These are phyloP conservation scores for Arrhamphus sclerolepis DNA, from an alignment of 2,797 vertebrate genomes.

Conservation along the genomic window DNA sequence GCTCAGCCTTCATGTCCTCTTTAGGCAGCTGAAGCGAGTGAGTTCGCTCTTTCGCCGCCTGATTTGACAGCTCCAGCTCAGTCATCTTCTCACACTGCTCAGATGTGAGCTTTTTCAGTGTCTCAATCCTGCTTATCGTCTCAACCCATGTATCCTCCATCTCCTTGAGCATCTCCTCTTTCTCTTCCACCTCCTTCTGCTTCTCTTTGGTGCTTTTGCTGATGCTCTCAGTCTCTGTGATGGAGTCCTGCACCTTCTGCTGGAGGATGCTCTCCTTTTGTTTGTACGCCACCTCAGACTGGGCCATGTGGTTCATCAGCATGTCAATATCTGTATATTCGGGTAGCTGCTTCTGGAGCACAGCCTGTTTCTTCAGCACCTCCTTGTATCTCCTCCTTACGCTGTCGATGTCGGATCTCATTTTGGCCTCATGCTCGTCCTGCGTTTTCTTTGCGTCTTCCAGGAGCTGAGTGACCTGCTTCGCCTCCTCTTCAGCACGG, in stretches of 20 bases:
- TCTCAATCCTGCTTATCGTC: constrained; percentile 29
- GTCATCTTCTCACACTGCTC: constrained; percentile 39
- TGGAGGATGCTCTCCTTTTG: constrained; percentile 18
- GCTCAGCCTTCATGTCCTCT: constrained; percentile 50
- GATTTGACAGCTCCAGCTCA: constrained; percentile 43
- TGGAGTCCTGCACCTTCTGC: constrained; percentile 35
- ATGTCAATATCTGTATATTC: constrained; percentile 16
- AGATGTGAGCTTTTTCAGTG: constrained; percentile 3
- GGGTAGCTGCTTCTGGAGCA: constrained; percentile 39
- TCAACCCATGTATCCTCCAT: constrained; percentile 46
- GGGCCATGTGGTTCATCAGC: constrained; percentile 31
- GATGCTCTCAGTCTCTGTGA: constrained; percentile 28
- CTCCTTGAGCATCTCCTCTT: constrained; percentile 50
- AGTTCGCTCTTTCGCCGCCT: constrained; percentile 39
- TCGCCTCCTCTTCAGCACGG: constrained; percentile 47
- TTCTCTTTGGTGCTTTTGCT: constrained; percentile 37
- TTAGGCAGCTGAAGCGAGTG: constrained; percentile 48
- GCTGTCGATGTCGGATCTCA: constrained; percentile 32
- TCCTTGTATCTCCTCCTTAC: constrained; percentile 42
- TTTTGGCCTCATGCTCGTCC: constrained; percentile 45
- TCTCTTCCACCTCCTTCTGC: constrained; percentile 52
- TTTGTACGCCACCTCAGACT: constrained; percentile 30
- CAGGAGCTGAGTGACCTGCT: constrained; percentile 22
- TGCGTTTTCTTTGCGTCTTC: constrained; percentile 47
- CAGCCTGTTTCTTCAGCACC: constrained; percentile 59